A percentile compares a stretch with the other conserved stretches of the same genome.
phyloP scores from a whole-genome alignment of 35 echinoderm and acorn worm species.

The Anneissia japonica region DNA sequence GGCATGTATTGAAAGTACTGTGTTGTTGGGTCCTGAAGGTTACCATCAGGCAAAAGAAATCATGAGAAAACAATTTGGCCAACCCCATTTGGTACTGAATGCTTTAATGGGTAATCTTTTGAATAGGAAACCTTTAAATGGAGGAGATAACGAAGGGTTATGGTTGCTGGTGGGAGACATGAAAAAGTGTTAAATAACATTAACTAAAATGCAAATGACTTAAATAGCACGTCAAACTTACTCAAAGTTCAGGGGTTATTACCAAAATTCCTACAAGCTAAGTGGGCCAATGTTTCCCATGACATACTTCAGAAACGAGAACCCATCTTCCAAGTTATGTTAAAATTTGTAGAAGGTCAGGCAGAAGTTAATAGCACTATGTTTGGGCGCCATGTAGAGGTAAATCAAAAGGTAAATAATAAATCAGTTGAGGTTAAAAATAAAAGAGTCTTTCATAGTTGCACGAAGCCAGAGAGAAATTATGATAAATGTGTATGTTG shows the following conservation, averaged over 20 bases:
- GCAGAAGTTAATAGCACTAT: slow-evolving; percentile 11
- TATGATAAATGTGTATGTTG: neutral
- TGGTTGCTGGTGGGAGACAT: slow-evolving; percentile 22
- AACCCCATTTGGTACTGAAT: slow-evolving; percentile 32
- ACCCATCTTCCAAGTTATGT: slow-evolving; percentile 5
- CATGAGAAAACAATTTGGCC: slow-evolving; percentile 31
- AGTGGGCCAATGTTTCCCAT: slow-evolving; percentile 31
- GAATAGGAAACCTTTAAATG: neutral
- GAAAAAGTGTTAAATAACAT: slow-evolving; percentile 23
- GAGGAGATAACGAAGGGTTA: slow-evolving; percentile 11
- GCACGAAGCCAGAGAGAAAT: neutral
- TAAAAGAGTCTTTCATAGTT: too few relatives aligned
- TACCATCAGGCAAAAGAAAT: slow-evolving; percentile 9
- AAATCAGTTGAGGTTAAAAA: neutral
- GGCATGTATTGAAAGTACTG: slow-evolving; percentile 5
- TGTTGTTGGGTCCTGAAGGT: slow-evolving; percentile 7
- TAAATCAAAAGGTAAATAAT: neutral
- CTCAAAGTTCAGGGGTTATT: neutral
- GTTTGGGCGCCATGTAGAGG: slow-evolving; percentile 7
- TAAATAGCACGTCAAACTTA: slow-evolving; percentile 18
- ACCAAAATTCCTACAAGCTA: slow-evolving; percentile 1
- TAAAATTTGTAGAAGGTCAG: neutral
- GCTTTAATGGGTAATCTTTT: slow-evolving; percentile 3
- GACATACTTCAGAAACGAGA: slow-evolving; percentile 1
- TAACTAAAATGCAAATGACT: slow-evolving; percentile 12